phyloP scores from a whole-genome alignment of 2,888 invertebrate species.

The Tupiocoris notatus region DNA sequence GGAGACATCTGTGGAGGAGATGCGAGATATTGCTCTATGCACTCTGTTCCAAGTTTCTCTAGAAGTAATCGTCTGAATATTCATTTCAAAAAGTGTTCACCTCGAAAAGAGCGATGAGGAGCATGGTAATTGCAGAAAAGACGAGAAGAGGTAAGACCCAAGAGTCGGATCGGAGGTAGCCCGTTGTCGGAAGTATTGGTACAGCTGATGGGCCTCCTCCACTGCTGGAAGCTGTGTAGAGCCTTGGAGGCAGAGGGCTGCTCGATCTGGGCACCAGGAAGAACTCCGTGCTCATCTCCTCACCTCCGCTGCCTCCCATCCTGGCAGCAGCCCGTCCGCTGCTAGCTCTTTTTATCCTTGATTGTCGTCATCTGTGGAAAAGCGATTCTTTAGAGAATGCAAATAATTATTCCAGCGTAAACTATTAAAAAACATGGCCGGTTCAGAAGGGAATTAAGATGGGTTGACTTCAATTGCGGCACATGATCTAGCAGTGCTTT shows the following conservation, averaged over 20 bases:
- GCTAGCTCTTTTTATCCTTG: not conserved
- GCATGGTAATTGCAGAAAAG: constrained; percentile 78
- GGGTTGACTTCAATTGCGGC: too few relatives aligned
- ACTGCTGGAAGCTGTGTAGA: constrained; percentile 53
- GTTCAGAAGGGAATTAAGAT: too few relatives aligned
- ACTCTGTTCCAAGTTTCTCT: too few relatives aligned
- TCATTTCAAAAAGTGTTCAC: constrained; percentile 54
- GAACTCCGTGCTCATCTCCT: constrained; percentile 82
- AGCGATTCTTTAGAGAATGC: too few relatives aligned
- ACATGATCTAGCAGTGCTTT: too few relatives aligned
- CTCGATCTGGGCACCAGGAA: constrained; percentile 69
- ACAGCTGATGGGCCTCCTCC: constrained; percentile 54
- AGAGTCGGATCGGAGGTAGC: constrained; percentile 64
- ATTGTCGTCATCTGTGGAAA: constrained; percentile 16
- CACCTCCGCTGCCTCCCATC: constrained; percentile 53
- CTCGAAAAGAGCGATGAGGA: constrained; percentile 83
- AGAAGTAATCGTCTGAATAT: too few relatives aligned
- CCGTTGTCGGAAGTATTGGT: constrained; percentile 57
- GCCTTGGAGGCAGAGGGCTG: constrained; percentile 56
- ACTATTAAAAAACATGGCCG: too few relatives aligned
- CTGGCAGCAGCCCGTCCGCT: constrained; percentile 7
- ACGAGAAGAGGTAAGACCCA: constrained; percentile 91
- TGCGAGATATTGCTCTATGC: too few relatives aligned
- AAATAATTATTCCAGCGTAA: too few relatives aligned
- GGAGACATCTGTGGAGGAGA: too few relatives aligned